These are phyloP conservation scores for Danaus melanippus DNA, from an alignment of 1,140 invertebrate species.

Conservation along the genomic window DNA sequence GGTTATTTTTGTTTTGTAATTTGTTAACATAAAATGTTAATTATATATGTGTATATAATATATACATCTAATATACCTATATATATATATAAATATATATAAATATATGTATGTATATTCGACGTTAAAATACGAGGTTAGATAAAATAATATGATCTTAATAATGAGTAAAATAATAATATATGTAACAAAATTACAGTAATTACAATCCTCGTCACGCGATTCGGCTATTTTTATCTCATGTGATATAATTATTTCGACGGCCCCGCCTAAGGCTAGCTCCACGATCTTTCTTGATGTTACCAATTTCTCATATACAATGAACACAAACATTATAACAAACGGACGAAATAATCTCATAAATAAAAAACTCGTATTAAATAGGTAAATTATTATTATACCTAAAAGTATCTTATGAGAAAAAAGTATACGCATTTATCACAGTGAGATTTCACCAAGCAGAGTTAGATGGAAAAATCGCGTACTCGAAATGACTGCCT, in stretches of 20 bases:
- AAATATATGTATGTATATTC: neutral
- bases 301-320: too few relatives aligned
- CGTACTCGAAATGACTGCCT: too few relatives aligned
- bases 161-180: slow-evolving; percentile 34
- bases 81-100: neutral
- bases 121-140: slow-evolving; percentile 12
- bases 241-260: slow-evolving; percentile 54
- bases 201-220: slow-evolving; percentile 54
- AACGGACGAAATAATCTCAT: too few relatives aligned
- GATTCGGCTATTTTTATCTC: slow-evolving; percentile 63
- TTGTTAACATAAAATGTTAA: slow-evolving; percentile 13
- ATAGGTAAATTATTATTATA: too few relatives aligned
- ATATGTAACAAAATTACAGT: slow-evolving; percentile 57
- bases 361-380: too few relatives aligned
- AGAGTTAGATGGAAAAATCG: too few relatives aligned
- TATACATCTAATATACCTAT: slow-evolving; percentile 1
- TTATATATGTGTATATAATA: slow-evolving; percentile 5
- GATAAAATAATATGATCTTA: slow-evolving; percentile 18
- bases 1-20: slow-evolving; percentile 18
- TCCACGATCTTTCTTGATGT: slow-evolving; percentile 36
- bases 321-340: too few relatives aligned
- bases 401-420: too few relatives aligned
- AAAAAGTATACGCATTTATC: too few relatives aligned
- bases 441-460: too few relatives aligned
- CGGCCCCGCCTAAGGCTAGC: slow-evolving; percentile 37